Percentiles rank a stretch among this genome's conserved stretches.
These are phyloP conservation scores for Anastrepha obliqua DNA, from an alignment of 1,140 invertebrate genomes.

Conservation along the genomic window DNA sequence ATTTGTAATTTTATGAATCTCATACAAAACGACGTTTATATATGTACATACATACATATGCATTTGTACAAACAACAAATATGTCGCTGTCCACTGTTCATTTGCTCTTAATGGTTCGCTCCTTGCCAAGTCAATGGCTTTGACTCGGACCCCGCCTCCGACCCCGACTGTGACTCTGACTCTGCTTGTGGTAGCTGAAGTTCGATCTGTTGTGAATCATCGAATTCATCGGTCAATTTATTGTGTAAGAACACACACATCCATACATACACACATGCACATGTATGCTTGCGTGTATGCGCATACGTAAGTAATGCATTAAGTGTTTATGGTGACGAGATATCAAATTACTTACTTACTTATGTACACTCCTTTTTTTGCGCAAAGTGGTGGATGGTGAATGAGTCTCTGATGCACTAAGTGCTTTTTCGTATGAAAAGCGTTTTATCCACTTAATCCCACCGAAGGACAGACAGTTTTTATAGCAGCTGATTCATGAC, in stretches of 20 bases:
- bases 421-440: not conserved
- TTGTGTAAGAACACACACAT: not conserved
- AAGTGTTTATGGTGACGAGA: slow-evolving; percentile 19
- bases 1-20: not conserved
- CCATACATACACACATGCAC: not conserved
- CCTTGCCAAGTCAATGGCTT: slow-evolving; percentile 22
- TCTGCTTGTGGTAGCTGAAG: not conserved
- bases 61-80: not conserved
- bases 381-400: not conserved
- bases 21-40: not conserved
- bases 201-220: not conserved
- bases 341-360: slow-evolving; percentile 12
- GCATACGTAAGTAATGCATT: slow-evolving; percentile 20
- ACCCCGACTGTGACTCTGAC: not conserved
- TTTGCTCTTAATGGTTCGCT: not conserved
- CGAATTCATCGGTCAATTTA: slow-evolving; percentile 10
- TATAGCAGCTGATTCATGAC: not conserved
- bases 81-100: not conserved
- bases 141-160: not conserved
- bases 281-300: not conserved
- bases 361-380: not conserved
- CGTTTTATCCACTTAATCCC: slow-evolving; percentile 42
- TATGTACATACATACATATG: not conserved
- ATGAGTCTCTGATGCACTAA: not conserved
- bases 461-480: not conserved